A percentile compares a stretch with the other conserved stretches of the same genome.
These are phyloP conservation scores for Antheraea mylitta DNA, from an alignment of 1,140 invertebrate genomes.

Conservation along the genomic window DNA sequence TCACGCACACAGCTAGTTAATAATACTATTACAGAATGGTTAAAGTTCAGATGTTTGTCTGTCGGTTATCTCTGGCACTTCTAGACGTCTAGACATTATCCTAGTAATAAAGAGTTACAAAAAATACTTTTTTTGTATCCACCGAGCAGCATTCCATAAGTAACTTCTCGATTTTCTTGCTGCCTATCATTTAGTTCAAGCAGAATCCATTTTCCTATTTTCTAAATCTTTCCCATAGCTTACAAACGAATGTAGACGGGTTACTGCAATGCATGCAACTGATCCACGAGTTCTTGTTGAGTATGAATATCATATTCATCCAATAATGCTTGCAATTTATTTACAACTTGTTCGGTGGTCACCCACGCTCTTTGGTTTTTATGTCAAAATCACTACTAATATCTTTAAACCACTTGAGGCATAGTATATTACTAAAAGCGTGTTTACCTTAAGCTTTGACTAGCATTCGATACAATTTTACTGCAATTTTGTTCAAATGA, in stretches of 20 bases:
- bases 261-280: neutral
- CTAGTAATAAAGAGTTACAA: no score
- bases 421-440: slow-evolving; percentile 19
- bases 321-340: slow-evolving; percentile 6
- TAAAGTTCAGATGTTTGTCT: no score
- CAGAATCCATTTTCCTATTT: neutral
- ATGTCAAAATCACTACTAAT: slow-evolving; percentile 22
- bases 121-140: no score
- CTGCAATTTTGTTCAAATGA: slow-evolving; percentile 21
- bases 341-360: slow-evolving; percentile 15
- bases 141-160: neutral
- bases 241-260: neutral
- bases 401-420: slow-evolving; percentile 17
- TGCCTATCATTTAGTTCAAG: neutral
- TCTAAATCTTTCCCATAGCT: neutral
- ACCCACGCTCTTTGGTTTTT: slow-evolving; percentile 20
- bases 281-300: neutral
- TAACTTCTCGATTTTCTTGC: neutral
- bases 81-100: no score
- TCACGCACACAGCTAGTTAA: no score
- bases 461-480: slow-evolving; percentile 14
- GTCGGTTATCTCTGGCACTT: no score
- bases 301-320: neutral
- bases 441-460: slow-evolving; percentile 17
- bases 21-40: no score